Evolutionary conservation across 2,797 vertebrate species (phyloP), one percentile per base, ranked within the genome.

Genomic region (Rhinella marina): DNA sequence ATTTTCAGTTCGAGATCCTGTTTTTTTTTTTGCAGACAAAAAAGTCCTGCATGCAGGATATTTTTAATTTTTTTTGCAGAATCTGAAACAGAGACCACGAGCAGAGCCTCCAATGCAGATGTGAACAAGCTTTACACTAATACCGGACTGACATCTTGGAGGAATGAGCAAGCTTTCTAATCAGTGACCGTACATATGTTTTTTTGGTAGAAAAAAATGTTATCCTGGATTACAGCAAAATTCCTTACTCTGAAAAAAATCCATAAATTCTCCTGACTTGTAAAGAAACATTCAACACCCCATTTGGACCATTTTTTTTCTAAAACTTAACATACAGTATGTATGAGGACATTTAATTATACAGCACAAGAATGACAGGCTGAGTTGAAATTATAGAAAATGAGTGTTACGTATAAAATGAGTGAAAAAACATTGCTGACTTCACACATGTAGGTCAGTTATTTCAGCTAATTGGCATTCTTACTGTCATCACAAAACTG

Each of bases 401-500:
- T 27, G 32, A 61, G 73, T 73, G 25, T 29, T 9, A 72, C 41
- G 7, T 41, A 41, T 41, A 27, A n/a, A 59, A 61, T 84, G 50
- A 61, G 32, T 76, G 19, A 21, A 73, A 73, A 41, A 17, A 16
- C 12, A 73, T 76, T 76, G 83, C 50, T 61, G 57, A 62, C 29
- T 84, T 32, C 56, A 76, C 83, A 84, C 56, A 32, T 76, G 70
- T 76, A 76, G 83, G 56, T 76, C 83, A 84, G 14, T 50, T 62
- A 23, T 62, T 25, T 9, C 70, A 50, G 41, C 50, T 76, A 61
- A 52, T 75, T 76, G 70, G 72, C 68, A 48, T 76, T 84, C 32
- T 76, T 41, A 61, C 70, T 75, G 57, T 75, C 57, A 84, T 75
- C 41, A 62, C 41, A 12, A n/a, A 76, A 19, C 56, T 76, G 70